phyloP scores from a whole-genome alignment of 2,888 invertebrate species.

The Eupithecia tripunctaria region DNA sequence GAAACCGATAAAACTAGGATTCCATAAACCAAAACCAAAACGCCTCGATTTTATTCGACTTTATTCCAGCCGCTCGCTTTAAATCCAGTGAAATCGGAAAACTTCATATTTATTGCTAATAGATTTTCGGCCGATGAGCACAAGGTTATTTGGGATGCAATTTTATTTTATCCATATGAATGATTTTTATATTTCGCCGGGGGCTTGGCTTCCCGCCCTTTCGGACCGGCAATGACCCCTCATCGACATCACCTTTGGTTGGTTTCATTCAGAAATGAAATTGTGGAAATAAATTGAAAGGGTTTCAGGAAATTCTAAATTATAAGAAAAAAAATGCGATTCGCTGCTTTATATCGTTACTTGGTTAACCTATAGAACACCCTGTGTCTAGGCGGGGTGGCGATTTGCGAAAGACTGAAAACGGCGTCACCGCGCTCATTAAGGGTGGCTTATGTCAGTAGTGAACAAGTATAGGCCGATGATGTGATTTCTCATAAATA shows the following conservation, averaged over 20 bases:
- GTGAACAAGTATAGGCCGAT: no score
- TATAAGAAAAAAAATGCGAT: not conserved
- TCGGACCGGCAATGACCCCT: constrained; percentile 70
- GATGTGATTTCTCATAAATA: no score
- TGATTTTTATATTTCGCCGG: constrained; percentile 82
- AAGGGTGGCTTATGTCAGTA: no score
- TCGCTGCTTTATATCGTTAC: not conserved
- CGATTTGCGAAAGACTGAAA: not conserved
- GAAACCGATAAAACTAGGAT: constrained; percentile 70
- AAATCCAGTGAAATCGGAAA: constrained; percentile 83
- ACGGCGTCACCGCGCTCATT: no score
- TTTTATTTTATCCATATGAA: constrained; percentile 84
- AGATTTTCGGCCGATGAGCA: constrained; percentile 82
- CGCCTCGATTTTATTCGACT: constrained; percentile 68
- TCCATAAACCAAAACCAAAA: constrained; percentile 73
- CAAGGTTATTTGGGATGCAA: constrained; percentile 83
- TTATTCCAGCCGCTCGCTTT: constrained; percentile 70
- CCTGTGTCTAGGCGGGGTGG: not conserved
- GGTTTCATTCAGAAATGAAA: constrained; percentile 54
- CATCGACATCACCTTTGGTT: constrained; percentile 59
- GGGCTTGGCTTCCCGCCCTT: constrained; percentile 63
- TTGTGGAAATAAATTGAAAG: constrained; percentile 38
- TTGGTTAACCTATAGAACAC: not conserved
- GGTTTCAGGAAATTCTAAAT: constrained; percentile 16
- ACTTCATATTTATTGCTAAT: constrained; percentile 85